Evolutionary conservation across 1,140 invertebrate species (phyloP).

Genomic region (Psix sp.): DNA sequence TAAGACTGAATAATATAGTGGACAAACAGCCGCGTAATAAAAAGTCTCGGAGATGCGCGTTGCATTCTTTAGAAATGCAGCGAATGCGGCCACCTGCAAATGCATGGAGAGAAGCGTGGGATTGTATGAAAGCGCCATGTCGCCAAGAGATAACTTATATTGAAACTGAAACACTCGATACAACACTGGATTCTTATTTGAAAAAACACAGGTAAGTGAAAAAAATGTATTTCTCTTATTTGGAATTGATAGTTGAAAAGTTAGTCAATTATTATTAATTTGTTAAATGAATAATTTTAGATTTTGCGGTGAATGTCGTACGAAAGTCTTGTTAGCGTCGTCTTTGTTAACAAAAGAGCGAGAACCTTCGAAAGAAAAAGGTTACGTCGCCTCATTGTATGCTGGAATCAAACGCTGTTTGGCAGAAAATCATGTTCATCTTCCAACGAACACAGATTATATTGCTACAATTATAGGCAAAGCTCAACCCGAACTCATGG

Average conservation of each 20-base stretch:
- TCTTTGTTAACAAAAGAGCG: conserved; percentile 90
- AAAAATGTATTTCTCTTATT: not conserved
- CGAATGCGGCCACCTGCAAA: conserved; percentile 83
- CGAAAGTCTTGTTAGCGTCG: conserved; percentile 92
- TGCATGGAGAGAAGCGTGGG: conserved; percentile 90
- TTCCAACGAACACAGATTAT: conserved; percentile 90
- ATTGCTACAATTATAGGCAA: conserved; percentile 90
- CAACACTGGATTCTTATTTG: conserved; percentile 91
- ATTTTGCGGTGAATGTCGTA: conserved; percentile 94
- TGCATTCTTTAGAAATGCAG: conserved; percentile 92
- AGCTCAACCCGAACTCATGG: conserved; percentile 92
- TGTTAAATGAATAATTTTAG: conserved; percentile 76
- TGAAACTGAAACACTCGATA: conserved; percentile 87
- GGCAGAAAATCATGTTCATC: conserved; percentile 90
- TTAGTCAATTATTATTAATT: not conserved
- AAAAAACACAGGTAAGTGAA: conserved; percentile 85
- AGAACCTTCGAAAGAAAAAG: conserved; percentile 90
- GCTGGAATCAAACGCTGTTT: conserved; percentile 90
- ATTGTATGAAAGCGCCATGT: conserved; percentile 89
- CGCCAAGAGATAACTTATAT: conserved; percentile 91
- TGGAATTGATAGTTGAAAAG: too few species aligned
- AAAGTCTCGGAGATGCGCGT: conserved; percentile 89
- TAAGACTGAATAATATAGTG: conserved; percentile 85
- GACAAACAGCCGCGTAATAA: conserved; percentile 90
- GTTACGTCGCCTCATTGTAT: conserved; percentile 90